Percentiles rank a stretch among this genome's conserved stretches.
phyloP scores from a whole-genome alignment of 2,113 vertebrate genomes.

The Machaerirhynchus nigripectus region DNA sequence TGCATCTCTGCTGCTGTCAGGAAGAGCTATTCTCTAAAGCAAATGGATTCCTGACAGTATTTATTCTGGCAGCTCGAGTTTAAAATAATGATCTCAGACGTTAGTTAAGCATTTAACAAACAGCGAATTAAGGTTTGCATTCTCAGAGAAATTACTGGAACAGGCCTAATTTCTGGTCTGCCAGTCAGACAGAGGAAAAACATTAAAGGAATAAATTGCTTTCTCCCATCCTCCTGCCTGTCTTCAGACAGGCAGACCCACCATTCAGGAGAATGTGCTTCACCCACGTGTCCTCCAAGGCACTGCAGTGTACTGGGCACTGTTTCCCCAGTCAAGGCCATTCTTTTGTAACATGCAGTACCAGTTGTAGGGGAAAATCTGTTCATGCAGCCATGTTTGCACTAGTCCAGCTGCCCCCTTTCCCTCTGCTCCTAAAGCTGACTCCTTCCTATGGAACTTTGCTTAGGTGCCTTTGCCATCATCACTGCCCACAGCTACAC shows the following conservation, averaged over 20 bases:
- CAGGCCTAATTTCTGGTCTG: constrained; percentile 15
- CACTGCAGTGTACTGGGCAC: not conserved
- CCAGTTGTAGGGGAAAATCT: not conserved
- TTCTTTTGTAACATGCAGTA: not conserved
- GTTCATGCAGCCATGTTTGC: not conserved
- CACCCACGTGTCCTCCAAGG: not conserved
- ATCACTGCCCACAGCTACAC: not conserved
- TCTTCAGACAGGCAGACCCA: not conserved
- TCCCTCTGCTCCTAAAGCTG: not conserved
- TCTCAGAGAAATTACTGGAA: constrained; percentile 42
- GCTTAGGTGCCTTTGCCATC: not conserved
- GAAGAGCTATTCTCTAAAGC: constrained; percentile 58
- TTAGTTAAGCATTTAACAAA: constrained; percentile 48
- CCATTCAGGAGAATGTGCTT: not conserved
- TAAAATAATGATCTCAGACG: constrained; percentile 52
- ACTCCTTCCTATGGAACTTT: not conserved
- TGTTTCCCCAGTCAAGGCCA: not conserved
- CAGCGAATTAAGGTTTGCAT: constrained; percentile 52
- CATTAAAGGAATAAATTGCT: not conserved
- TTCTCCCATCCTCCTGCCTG: not conserved
- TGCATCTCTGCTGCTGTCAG: constrained; percentile 41
- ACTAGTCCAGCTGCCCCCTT: not conserved
- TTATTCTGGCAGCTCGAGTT: constrained; percentile 21
- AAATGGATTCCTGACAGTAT: constrained; percentile 64
- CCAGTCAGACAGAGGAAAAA: constrained; percentile 17